Evolutionary conservation across 2,113 vertebrate species (phyloP).

Genomic region (Nibea coibor): DNA sequence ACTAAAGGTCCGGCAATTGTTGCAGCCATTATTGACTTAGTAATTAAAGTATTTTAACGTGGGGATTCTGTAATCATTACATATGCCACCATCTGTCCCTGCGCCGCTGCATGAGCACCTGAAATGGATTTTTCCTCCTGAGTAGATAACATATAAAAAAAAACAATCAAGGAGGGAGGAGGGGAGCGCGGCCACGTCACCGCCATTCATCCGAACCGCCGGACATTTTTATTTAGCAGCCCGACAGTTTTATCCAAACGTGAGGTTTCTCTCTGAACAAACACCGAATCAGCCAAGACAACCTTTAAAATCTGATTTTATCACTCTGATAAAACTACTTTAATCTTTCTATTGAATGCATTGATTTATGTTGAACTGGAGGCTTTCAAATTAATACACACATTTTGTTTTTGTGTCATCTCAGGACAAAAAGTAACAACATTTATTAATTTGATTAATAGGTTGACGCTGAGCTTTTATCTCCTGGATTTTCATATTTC

Average conservation of each 20-base stretch:
- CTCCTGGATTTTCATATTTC: too few species aligned
- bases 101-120: constrained; percentile 64
- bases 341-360: not conserved
- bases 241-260: too few species aligned
- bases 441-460: too few species aligned
- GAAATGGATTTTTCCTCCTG: constrained; percentile 79
- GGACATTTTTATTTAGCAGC: not conserved
- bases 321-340: not conserved
- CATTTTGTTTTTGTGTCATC: too few species aligned
- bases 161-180: constrained; percentile 43
- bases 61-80: constrained; percentile 98
- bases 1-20: constrained; percentile 90
- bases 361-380: not conserved
- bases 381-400: not conserved
- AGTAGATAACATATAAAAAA: constrained; percentile 79
- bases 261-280: not conserved
- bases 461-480: too few species aligned
- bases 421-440: too few species aligned
- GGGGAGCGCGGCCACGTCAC: constrained; percentile 13
- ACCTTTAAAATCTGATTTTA: not conserved
- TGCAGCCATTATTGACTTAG: constrained; percentile 99
- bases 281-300: not conserved
- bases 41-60: constrained; percentile 99
- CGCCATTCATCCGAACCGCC: constrained; percentile 29
- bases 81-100: constrained; percentile 97